Base-by-base conservation (phyloP, 2,888 invertebrate genomes). In the Alitta virens region DNA sequence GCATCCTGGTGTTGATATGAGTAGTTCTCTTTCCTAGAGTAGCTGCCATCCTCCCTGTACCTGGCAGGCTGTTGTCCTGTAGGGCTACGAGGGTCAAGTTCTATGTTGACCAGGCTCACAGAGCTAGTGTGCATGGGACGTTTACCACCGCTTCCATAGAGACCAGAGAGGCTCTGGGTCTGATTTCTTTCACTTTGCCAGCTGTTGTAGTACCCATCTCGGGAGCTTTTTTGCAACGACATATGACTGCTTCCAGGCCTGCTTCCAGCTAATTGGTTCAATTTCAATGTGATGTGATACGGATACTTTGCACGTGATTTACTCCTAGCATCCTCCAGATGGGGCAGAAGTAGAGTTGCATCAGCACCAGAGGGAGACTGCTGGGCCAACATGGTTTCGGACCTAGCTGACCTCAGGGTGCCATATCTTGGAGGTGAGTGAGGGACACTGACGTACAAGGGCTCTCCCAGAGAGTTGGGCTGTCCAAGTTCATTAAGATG, bases 241-340 rank as follows among this genome's bases (percentile, higher is more conserved):
- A 16, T 25, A 5, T 42, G 18, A 49, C 50, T 57, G 25, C 43
- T 23, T 23, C 18, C 59, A 33, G 23, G 21, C 14, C 25, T 38
- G 18, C n/a, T 26, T 5, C 21, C 33, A 24, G 42, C 43, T 27
- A 50, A 51, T 25, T 59, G 51, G 24, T 59, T 59, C 51, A 59
- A 51, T n/a, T 59, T 59, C 21, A 59, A 16, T 12, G 59, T 59
- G 51, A 59, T 59, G 52, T 59, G 59, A 33, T 59, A 59, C 57
- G 43, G 26, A 43, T 57, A 33, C 33, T 49, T 49, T 46, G 33
- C 43, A 18, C 38, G 52, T 33, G 49, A 27, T 14, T 50, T 27
- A 25, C 21, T 50, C 52, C 51, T 59, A n/a, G 59, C 59, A 25
- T 52, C 59, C 9, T 33, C 18, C 38, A 59, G 40, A 27, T 50